Evolutionary conservation across 2,888 invertebrate species (phyloP), one percentile per base, ranked within the genome.

Genomic region (Scaptodrosophila latifasciaeformis): DNA sequence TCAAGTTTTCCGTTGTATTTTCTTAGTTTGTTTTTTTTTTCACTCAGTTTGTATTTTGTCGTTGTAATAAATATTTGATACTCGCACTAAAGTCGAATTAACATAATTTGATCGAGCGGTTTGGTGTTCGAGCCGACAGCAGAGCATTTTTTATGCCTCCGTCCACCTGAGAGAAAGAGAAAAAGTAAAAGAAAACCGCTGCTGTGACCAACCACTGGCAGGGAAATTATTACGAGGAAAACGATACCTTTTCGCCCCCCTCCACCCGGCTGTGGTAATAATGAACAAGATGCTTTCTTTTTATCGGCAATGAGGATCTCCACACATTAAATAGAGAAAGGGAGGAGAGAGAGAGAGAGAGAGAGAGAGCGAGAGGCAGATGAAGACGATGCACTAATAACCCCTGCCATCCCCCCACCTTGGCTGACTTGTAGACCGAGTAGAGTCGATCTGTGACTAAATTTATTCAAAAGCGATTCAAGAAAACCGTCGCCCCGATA

Each of bases 51-150:
- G 34, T 42, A 2, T 54, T 49, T 55, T 60, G 64, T 43, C 43
- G 62, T 29, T 62, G 67, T 58, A 54, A 65, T 54, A 67, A 65
- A 74, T 74, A 67, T 65, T 67, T 71, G 69, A 75, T 75, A 71
- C 78, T 75, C 48, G 52, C 54, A 64, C 52, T 64, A 61, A 65
- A 58, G 47, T 46, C 63, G 57, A 72, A 80, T 80, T 81, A 70
- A 80, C 81, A 80, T 80, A 81, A 81, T 76, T 81, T 81, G 81
- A 80, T 80, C 67, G 77, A 81, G 66, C 75, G 75, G 62, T 67
- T 65, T 50, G 61, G 64, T 51, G 56, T 62, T 59, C 55, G 44
- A 64, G 54, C 47, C 66, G 78, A 62, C 80, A 78, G 67, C 64
- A 59, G 49, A 50, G 62, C 61, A 65, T 70, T 72, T 77, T 62